Percentiles rank a stretch among this genome's conserved stretches.
Conservation (phyloP, 2,888 invertebrate genomes). For the Metallyticus violacea region DNA sequence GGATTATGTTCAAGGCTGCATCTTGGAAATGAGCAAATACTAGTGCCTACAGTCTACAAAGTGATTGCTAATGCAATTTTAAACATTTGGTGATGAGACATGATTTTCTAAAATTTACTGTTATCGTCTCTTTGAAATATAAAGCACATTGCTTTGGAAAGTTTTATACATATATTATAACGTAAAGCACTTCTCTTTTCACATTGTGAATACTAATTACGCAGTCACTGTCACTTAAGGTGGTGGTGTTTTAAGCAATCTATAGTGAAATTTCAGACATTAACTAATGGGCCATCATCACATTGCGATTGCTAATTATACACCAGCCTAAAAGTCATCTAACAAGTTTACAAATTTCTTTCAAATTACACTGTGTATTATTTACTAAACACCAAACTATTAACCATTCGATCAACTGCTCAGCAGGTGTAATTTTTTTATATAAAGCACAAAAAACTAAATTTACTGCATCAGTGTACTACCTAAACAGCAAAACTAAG, state of each 20-base stretch:
- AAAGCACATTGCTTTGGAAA: constrained; percentile 30
- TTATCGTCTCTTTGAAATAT: neutral
- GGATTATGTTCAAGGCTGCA: neutral
- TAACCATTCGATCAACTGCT: neutral
- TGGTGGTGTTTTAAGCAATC: constrained; percentile 32
- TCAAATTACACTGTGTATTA: constrained; percentile 21
- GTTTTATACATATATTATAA: constrained; percentile 26
- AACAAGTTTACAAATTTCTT: constrained; percentile 23
- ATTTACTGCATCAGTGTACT: constrained; percentile 3
- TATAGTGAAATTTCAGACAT: constrained; percentile 28
- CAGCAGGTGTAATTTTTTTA: neutral
- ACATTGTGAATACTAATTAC: constrained; percentile 35
- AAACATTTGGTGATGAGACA: constrained; percentile 34
- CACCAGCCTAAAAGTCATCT: constrained; percentile 25
- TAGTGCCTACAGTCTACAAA: constrained; percentile 43
- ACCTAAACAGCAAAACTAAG: constrained; percentile 23
- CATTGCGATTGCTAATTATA: constrained; percentile 26
- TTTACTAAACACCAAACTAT: constrained; percentile 26
- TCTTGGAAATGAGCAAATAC: constrained; percentile 36
- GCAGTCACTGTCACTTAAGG: constrained; percentile 33
- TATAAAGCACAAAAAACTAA: constrained; percentile 15
- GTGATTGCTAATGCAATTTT: constrained; percentile 41
- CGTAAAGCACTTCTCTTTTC: constrained; percentile 33
- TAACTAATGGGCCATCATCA: constrained; percentile 26
- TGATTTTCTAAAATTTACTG: neutral